Percentiles rank a stretch among this genome's conserved stretches.
Evolutionary conservation across 2,113 vertebrate species (phyloP).

Genomic region (Gymnarchus niloticus): DNA sequence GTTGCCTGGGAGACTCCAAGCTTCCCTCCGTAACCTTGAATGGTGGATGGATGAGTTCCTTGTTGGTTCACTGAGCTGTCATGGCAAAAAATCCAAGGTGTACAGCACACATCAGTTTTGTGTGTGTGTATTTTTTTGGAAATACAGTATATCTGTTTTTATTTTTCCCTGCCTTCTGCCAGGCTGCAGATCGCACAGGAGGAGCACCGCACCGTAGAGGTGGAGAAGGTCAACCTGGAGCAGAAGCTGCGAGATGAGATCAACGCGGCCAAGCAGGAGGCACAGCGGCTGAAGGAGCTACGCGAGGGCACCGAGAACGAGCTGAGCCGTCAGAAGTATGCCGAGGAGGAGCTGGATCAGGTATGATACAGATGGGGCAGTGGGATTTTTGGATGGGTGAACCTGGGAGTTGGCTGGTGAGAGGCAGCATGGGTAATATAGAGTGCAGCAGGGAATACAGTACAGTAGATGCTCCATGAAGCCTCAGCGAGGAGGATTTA

Average conservation of each 20-base stretch:
- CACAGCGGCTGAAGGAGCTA: conserved; percentile 82
- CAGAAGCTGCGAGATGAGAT: conserved; percentile 94
- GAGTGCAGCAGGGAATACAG: not conserved
- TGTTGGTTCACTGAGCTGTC: too few species aligned
- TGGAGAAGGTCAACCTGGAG: conserved; percentile 94
- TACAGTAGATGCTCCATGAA: not conserved
- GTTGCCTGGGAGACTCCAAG: not conserved
- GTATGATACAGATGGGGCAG: conserved; percentile 46
- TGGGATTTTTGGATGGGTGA: not conserved
- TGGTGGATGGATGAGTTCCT: too few species aligned
- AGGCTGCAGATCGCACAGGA: conserved; percentile 97
- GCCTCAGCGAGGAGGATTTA: not conserved
- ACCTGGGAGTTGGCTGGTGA: not conserved
- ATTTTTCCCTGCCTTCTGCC: not conserved
- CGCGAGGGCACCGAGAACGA: conserved; percentile 92
- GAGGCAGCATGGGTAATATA: not conserved
- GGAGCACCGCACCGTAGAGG: conserved; percentile 90
- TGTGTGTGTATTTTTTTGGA: conserved; percentile 10
- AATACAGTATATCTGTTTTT: too few species aligned
- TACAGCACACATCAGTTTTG: too few species aligned
- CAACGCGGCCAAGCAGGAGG: conserved; percentile 90
- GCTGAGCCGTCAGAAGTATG: conserved; percentile 90
- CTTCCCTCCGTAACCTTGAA: too few species aligned
- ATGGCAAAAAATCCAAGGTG: too few species aligned
- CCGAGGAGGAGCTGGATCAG: conserved; percentile 94